Evolutionary conservation across 2,888 invertebrate species (phyloP), one percentile per base, ranked within the genome.

Genomic region (Lycia hirtaria): DNA sequence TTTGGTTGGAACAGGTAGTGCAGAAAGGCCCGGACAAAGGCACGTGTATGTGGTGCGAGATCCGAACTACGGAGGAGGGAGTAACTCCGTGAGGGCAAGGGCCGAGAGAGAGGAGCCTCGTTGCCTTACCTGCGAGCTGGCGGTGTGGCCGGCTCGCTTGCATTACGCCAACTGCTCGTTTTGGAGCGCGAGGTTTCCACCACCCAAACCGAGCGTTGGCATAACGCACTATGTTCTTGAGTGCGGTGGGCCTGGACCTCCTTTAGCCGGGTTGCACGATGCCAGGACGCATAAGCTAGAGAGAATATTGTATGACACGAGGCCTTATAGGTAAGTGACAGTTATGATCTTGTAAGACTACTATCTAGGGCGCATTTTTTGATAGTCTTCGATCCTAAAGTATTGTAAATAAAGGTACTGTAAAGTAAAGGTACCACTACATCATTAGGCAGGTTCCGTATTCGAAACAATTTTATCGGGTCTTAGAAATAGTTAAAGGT

Each of bases 181-280:
- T 88, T 97, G 97, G 93, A 94, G 94, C 76, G 97, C 97, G 45
- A 94, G 94, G 71, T 95, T 97, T 73, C 95, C 93, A 38, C 94
- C 94, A 33, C 74, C 92, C 54, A 85, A 82, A 43, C 87, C 89
- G 9, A 81, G 78, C 52, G 78, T 85, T 49, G 92, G 91, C 89
- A 90, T 92, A 69, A 85, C 90, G 56, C 90, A 91, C 80, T 97
- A 97, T 83, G 97, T 97, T 69, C 93, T 98, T 70, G 95, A 96
- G 79, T 98, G 98, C 86, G 95, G 96, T 73, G 98, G 98, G n/a
- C 98, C 98, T 37, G 97, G 97, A 60, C 94, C 98, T 65, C 98
- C 98, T 60, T 93, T 97, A 71, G 96, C 96, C 40, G 96, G 94
- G 19, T 94, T 96, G 68, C 97, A 97, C 83, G 94, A 95, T 67